A percentile compares a stretch with the other conserved stretches of the same genome.
Conservation (phyloP, 2,113 vertebrate genomes). For the Anseranas semipalmata region DNA sequence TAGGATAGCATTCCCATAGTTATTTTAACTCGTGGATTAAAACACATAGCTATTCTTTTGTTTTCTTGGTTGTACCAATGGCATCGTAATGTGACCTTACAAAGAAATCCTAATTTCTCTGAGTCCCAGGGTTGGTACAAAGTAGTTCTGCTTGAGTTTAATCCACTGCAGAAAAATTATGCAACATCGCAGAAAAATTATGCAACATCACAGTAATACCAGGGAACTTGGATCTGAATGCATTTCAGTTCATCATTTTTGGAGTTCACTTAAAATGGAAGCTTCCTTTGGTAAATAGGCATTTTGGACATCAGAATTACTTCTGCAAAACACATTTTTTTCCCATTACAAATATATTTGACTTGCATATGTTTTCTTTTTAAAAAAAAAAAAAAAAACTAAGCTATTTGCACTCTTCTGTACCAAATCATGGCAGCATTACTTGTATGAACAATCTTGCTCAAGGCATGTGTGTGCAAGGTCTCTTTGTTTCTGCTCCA, state of each 20-base stretch:
- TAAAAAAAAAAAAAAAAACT: background rate
- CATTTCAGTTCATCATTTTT: background rate
- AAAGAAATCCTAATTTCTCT: background rate
- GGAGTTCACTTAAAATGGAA: background rate
- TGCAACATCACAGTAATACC: background rate
- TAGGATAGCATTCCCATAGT: background rate
- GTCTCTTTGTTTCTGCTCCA: slow-evolving; percentile 56
- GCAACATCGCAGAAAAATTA: background rate
- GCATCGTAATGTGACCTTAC: background rate
- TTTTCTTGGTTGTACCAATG: background rate
- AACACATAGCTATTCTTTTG: background rate
- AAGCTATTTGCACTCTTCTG: background rate
- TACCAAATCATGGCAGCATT: background rate
- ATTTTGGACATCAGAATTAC: background rate
- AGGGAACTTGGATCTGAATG: background rate
- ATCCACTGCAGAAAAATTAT: background rate
- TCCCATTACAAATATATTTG: background rate
- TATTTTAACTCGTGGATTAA: background rate
- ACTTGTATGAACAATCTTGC: background rate
- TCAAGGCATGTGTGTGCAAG: slow-evolving; percentile 6
- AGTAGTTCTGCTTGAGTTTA: background rate
- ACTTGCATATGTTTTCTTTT: background rate
- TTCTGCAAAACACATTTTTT: background rate
- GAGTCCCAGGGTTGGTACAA: background rate
- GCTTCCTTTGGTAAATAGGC: background rate